A percentile compares a stretch with the other conserved stretches of the same genome.
Conservation (phyloP, 2,888 invertebrate genomes). For the Drosophila tripunctata region DNA sequence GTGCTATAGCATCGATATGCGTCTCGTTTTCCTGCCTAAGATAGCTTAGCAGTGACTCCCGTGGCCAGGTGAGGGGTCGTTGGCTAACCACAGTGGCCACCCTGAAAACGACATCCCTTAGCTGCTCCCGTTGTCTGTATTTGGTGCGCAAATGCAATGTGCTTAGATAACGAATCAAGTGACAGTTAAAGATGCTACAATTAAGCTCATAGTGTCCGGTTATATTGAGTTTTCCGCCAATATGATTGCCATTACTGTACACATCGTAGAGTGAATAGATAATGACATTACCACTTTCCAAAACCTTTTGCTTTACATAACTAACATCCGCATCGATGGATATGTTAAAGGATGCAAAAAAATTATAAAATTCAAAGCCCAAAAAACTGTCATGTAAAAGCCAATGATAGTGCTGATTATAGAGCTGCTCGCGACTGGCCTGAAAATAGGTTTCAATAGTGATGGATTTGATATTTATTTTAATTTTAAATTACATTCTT, state of each 20-base stretch:
- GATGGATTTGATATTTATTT: background rate
- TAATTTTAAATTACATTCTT: background rate
- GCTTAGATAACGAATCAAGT: conserved; percentile 55
- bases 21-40: conserved; percentile 65
- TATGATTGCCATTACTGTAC: conserved; percentile 81
- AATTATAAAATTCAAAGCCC: conserved; percentile 38
- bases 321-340: conserved; percentile 81
- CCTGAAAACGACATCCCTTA: conserved; percentile 77
- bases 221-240: conserved; percentile 82
- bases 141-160: conserved; percentile 64
- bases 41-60: conserved; percentile 48
- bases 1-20: conserved; percentile 68
- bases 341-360: conserved; percentile 70
- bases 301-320: conserved; percentile 44
- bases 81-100: conserved; percentile 77
- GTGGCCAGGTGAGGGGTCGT: conserved; percentile 55
- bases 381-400: conserved; percentile 65
- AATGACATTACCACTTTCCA: background rate
- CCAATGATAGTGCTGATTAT: conserved; percentile 78
- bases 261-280: conserved; percentile 77
- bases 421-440: conserved; percentile 72
- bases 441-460: conserved; percentile 22
- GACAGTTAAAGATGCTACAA: conserved; percentile 60
- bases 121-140: conserved; percentile 70
- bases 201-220: conserved; percentile 68